These are phyloP conservation scores for Lasioglossum oenotherae DNA, from an alignment of 2,888 invertebrate genomes.

Conservation along the genomic window DNA sequence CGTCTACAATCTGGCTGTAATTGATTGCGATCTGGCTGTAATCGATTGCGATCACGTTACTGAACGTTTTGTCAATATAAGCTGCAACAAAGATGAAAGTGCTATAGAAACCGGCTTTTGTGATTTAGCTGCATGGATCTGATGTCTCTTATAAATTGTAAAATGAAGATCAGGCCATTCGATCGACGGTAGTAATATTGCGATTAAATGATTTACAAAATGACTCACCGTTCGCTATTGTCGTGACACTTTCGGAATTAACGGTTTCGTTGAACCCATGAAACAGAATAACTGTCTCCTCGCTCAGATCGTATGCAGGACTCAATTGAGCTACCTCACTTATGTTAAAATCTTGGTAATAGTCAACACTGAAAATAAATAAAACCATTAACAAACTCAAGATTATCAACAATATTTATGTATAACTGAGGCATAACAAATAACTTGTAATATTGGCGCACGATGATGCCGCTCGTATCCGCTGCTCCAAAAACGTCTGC, in stretches of 20 bases:
- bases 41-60: conserved; percentile 84
- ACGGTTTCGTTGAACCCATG: not conserved
- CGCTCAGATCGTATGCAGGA: no score
- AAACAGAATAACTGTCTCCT: not conserved
- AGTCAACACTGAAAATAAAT: not conserved
- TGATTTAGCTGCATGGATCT: no score
- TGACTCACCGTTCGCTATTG: not conserved
- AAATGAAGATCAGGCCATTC: no score
- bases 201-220: no score
- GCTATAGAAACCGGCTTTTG: not conserved
- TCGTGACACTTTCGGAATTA: not conserved
- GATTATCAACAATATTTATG: not conserved
- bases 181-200: no score
- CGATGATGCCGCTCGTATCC: not conserved
- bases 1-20: conserved; percentile 74
- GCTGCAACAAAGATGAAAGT: conserved; percentile 67
- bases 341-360: rapidly evolving
- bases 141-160: no score
- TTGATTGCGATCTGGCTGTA: conserved; percentile 73
- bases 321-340: rapidly evolving
- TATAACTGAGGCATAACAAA: not conserved
- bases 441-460: not conserved
- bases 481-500: not conserved
- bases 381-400: not conserved
- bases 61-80: conserved; percentile 72